Evolutionary conservation across 2,797 vertebrate species (phyloP).

Genomic region (Diplodus puntazzo): DNA sequence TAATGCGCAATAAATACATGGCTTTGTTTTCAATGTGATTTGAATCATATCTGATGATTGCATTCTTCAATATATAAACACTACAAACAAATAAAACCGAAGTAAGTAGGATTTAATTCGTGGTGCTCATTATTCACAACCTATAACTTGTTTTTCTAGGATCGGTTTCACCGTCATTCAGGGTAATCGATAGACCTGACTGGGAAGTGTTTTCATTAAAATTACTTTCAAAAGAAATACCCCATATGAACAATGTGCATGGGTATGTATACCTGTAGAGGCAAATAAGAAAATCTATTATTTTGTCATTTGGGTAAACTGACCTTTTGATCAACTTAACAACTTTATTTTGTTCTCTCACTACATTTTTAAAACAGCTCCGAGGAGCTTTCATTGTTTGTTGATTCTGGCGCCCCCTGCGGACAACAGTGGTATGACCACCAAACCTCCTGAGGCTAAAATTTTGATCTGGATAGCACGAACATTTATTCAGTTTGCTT

Average conservation of each 20-base stretch:
- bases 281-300: neutral
- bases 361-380: neutral
- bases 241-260: conserved; percentile 3
- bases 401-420: too few relatives aligned
- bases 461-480: too few relatives aligned
- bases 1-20: neutral
- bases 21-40: conserved; percentile 6
- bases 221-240: neutral
- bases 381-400: too few relatives aligned
- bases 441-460: too few relatives aligned
- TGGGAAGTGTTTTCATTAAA: neutral
- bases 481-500: too few relatives aligned
- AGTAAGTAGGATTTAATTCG: conserved; percentile 1
- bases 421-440: too few relatives aligned
- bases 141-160: conserved; percentile 12
- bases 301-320: conserved; percentile 5
- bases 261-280: too few relatives aligned
- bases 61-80: conserved; percentile 8
- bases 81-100: neutral
- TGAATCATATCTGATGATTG: conserved; percentile 9
- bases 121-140: neutral
- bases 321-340: neutral
- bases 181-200: neutral
- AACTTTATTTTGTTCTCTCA: neutral
- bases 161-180: neutral